Evolutionary conservation across 2,113 vertebrate species (phyloP).

Genomic region (Lasiurus borealis): DNA sequence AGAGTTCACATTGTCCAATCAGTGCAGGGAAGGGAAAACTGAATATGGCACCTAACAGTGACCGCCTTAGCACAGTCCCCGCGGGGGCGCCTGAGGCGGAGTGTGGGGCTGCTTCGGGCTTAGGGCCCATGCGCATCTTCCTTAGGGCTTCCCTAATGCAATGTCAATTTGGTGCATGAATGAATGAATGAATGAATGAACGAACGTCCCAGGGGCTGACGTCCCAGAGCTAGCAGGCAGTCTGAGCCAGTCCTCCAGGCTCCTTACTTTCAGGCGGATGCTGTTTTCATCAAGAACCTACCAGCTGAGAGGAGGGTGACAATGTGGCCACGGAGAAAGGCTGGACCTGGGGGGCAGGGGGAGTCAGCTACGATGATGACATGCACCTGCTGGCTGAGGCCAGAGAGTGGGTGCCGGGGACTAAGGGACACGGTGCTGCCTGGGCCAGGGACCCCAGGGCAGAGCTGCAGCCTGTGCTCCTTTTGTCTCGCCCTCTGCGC

Average conservation of each 20-base stretch:
- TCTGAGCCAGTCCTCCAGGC: too few species aligned
- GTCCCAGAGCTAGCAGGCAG: not conserved
- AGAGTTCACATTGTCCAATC: not conserved
- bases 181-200: too few species aligned
- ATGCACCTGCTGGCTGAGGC: not conserved
- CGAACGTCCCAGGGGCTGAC: not conserved
- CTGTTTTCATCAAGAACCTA: not conserved
- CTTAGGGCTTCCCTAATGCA: not conserved
- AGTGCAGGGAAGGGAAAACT: not conserved
- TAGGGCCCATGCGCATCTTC: not conserved
- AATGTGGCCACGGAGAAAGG: not conserved
- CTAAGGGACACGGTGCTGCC: not conserved
- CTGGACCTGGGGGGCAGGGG: not conserved
- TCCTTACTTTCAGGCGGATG: not conserved
- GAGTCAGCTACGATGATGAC: not conserved
- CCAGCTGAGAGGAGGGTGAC: not conserved
- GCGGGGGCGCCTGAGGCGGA: not conserved
- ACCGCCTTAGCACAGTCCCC: fast-evolving
- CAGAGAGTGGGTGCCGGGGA: not conserved
- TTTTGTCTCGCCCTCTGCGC: not conserved
- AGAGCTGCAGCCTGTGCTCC: not conserved
- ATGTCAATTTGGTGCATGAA: not conserved
- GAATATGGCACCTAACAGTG: not conserved
- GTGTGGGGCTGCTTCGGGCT: not conserved
- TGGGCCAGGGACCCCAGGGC: not conserved